Percentiles rank a stretch among this genome's conserved stretches.
Conservation (phyloP, 2,888 invertebrate genomes). For the Busseola fusca region DNA sequence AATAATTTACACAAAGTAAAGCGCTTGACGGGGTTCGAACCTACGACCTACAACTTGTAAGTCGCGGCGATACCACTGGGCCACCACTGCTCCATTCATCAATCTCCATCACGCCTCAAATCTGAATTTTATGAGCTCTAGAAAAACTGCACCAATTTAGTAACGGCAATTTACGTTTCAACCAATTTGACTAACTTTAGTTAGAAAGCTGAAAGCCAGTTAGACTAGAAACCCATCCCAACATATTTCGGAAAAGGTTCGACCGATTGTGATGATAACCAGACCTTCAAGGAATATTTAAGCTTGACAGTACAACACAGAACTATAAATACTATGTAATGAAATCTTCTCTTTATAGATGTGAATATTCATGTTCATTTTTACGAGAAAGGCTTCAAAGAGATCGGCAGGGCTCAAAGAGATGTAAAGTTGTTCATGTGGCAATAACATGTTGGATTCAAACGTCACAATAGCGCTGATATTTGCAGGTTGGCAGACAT, state of each 20-base stretch:
- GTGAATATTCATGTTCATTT: conserved; percentile 34
- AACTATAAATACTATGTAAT: not conserved
- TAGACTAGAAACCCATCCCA: no score
- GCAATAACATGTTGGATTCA: conserved; percentile 41
- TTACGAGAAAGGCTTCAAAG: conserved; percentile 26
- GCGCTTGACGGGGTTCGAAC: no score
- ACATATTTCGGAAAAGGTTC: no score
- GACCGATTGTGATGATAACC: no score
- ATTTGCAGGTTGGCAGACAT: not conserved
- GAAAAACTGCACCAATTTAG: conserved; percentile 11
- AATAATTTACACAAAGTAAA: no score
- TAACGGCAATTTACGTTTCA: conserved; percentile 9
- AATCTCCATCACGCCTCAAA: conserved; percentile 24
- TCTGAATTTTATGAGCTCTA: conserved; percentile 16
- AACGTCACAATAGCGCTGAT: conserved; percentile 22
- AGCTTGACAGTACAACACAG: not conserved
- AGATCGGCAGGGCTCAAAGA: conserved; percentile 27
- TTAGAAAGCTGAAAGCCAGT: no score
- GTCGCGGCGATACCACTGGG: no score
- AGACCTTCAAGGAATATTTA: no score
- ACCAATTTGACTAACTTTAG: not conserved
- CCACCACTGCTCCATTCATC: no score
- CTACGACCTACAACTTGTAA: no score
- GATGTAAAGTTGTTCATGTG: conserved; percentile 20
- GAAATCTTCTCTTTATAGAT: conserved; percentile 17